Evolutionary conservation across 1,140 invertebrate genomes (phyloP).

Genomic region (Ips typographus): DNA sequence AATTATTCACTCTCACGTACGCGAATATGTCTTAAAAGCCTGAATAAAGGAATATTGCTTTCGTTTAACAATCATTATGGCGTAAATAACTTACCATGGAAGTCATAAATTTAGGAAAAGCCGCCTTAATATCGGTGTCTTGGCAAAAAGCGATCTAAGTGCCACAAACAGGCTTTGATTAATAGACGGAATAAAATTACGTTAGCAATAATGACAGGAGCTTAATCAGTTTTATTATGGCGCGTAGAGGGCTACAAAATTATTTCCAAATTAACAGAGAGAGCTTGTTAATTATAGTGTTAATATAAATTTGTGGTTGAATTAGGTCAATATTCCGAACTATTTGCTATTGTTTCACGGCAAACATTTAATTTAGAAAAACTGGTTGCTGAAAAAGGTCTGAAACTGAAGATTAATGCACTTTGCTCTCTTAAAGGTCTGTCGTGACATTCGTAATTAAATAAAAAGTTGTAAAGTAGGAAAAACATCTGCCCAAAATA

Average conservation of each 20-base stretch:
- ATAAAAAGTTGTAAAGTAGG: conserved; percentile 14
- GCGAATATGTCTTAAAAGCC: too few species aligned
- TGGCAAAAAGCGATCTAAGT: conserved; percentile 18
- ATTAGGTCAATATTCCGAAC: too few species aligned
- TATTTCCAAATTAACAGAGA: too few species aligned
- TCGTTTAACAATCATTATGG: background rate
- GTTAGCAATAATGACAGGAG: background rate
- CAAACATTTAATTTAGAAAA: too few species aligned
- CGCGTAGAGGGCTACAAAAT: background rate
- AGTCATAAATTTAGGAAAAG: conserved; percentile 16
- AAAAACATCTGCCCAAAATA: conserved; percentile 12
- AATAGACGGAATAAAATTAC: conserved; percentile 13
- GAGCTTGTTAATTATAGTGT: too few species aligned
- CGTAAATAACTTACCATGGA: conserved; percentile 13
- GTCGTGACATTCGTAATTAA: conserved; percentile 5
- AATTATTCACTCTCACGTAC: too few species aligned
- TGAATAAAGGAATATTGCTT: too few species aligned
- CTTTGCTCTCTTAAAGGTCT: too few species aligned
- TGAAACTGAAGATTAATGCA: too few species aligned
- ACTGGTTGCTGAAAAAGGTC: too few species aligned
- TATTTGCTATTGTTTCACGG: too few species aligned
- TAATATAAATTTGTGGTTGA: too few species aligned
- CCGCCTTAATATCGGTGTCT: conserved; percentile 16
- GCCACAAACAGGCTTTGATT: conserved; percentile 16
- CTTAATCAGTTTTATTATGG: conserved; percentile 5